Conservation (phyloP, 2,888 invertebrate genomes). For the Aporophyla lueneburgensis region DNA sequence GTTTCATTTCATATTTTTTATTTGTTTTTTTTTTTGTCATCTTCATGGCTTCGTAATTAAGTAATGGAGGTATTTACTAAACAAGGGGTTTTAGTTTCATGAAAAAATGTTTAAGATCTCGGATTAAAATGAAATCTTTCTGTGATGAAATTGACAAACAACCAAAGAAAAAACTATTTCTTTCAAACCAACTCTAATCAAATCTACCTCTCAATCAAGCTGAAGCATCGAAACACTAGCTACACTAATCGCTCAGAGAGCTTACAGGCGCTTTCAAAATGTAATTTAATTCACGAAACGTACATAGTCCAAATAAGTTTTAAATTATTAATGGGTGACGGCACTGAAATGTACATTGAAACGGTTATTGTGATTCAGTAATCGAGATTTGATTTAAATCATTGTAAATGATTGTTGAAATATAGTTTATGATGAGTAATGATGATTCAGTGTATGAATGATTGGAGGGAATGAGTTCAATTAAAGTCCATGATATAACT, state of each 20-base stretch:
- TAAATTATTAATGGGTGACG: slow-evolving; percentile 69
- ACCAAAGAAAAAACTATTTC: slow-evolving; percentile 5
- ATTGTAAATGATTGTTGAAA: slow-evolving; percentile 9
- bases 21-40: slow-evolving; percentile 36
- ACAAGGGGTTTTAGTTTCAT: slow-evolving; percentile 29
- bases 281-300: slow-evolving; percentile 72
- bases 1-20: slow-evolving; percentile 30
- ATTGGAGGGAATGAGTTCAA: neutral
- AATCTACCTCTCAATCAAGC: slow-evolving; percentile 27
- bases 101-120: slow-evolving; percentile 11
- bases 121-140: slow-evolving; percentile 5
- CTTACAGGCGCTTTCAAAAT: slow-evolving; percentile 70
- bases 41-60: slow-evolving; percentile 37
- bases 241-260: slow-evolving; percentile 67
- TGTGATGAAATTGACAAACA: slow-evolving; percentile 1
- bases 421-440: neutral
- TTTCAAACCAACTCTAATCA: slow-evolving; percentile 44
- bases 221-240: slow-evolving; percentile 50
- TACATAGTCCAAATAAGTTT: slow-evolving; percentile 74
- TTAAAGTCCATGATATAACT: neutral
- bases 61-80: slow-evolving; percentile 29
- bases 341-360: slow-evolving; percentile 31
- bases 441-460: neutral
- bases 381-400: slow-evolving; percentile 40
- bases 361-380: slow-evolving; percentile 30